These are phyloP conservation scores for Centropyge bicolor DNA, from an alignment of 2,797 vertebrate species.

Conservation along the genomic window DNA sequence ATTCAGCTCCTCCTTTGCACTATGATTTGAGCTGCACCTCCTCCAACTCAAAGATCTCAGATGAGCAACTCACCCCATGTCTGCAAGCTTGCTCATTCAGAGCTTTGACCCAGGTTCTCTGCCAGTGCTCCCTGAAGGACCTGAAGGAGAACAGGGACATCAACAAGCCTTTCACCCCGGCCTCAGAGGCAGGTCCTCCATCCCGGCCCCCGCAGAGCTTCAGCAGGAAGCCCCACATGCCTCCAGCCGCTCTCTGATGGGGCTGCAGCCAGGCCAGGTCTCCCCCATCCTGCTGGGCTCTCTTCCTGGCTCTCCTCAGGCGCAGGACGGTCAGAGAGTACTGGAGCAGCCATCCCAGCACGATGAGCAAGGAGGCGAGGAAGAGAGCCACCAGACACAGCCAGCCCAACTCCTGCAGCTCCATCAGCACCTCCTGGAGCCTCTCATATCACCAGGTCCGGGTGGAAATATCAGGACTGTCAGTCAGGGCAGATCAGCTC, in stretches of 20 bases:
- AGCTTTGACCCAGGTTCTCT: conserved; percentile 92
- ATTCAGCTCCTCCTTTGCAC: conserved; percentile 15
- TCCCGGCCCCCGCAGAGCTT: conserved; percentile 79
- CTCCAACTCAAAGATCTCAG: not conserved
- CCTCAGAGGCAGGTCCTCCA: conserved; percentile 76
- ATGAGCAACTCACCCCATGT: conserved; percentile 88
- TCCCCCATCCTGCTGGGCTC: conserved; percentile 42
- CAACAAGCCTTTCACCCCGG: conserved; percentile 89
- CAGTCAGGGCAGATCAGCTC: conserved; percentile 49
- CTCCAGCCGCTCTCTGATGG: conserved; percentile 68
- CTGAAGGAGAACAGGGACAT: conserved; percentile 92
- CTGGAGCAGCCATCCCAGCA: conserved; percentile 93
- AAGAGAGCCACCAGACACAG: conserved; percentile 90
- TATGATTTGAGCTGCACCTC: conserved; percentile 3
- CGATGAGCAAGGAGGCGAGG: conserved; percentile 91
- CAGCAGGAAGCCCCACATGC: conserved; percentile 83
- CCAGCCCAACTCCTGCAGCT: conserved; percentile 87
- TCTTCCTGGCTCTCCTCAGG: conserved; percentile 68
- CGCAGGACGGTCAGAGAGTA: conserved; percentile 84
- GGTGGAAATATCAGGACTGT: conserved; percentile 57
- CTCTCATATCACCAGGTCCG: conserved; percentile 72
- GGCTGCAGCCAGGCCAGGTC: conserved; percentile 65
- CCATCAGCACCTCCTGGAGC: conserved; percentile 77
- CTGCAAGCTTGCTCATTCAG: conserved; percentile 93
- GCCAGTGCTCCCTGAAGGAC: conserved; percentile 94